Percentiles rank a stretch among this genome's conserved stretches.
Conservation (phyloP, 2,888 invertebrate species). For the Caenorhabditis afra region DNA sequence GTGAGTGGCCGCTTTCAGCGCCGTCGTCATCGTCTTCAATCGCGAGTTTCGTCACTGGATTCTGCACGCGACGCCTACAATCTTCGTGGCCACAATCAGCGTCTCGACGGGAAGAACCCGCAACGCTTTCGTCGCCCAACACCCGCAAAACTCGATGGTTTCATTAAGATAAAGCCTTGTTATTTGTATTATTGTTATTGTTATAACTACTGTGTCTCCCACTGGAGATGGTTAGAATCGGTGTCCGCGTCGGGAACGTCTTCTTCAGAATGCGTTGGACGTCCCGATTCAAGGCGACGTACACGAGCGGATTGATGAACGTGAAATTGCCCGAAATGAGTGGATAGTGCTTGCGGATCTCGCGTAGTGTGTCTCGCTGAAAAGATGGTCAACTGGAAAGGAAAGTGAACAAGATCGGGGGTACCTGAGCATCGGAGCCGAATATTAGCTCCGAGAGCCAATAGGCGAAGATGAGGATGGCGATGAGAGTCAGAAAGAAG, state of each 20-base stretch:
- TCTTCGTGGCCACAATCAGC: too few relatives aligned
- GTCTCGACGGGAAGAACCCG: too few relatives aligned
- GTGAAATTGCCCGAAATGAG: constrained; percentile 9
- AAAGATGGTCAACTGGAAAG: not conserved
- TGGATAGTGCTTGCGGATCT: not conserved
- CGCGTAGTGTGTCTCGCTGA: not conserved
- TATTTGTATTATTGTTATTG: too few relatives aligned
- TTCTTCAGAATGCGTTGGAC: not conserved
- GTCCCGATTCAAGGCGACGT: not conserved
- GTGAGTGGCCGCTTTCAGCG: too few relatives aligned
- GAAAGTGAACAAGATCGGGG: not conserved
- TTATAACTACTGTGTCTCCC: too few relatives aligned
- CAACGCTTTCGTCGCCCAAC: too few relatives aligned
- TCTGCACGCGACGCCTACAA: too few relatives aligned
- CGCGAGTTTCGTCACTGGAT: too few relatives aligned
- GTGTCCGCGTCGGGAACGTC: not conserved
- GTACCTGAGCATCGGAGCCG: not conserved
- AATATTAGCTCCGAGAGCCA: constrained; percentile 1
- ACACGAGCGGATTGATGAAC: constrained; percentile 1
- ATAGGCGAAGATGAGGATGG: not conserved
- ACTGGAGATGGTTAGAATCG: too few relatives aligned
- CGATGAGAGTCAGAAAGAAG: constrained; percentile 2
- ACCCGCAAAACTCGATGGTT: too few relatives aligned
- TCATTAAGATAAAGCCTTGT: too few relatives aligned
- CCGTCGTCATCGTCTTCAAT: too few relatives aligned